A percentile compares a stretch with the other conserved stretches of the same genome.
These are phyloP conservation scores for Malaclemys terrapin DNA, from an alignment of 2,113 vertebrate species.

Conservation along the genomic window DNA sequence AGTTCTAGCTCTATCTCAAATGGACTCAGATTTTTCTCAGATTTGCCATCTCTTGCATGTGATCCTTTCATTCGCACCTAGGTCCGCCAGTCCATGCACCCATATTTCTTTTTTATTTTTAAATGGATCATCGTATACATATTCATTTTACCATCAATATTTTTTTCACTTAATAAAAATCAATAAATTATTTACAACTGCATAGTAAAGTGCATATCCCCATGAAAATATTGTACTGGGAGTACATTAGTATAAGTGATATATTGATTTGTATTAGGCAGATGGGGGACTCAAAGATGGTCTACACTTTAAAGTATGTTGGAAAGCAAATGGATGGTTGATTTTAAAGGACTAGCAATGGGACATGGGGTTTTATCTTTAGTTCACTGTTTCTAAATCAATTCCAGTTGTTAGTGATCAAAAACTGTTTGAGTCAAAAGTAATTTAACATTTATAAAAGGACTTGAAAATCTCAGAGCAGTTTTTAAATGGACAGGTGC, in stretches of 20 bases:
- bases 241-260: background rate
- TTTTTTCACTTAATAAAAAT: background rate
- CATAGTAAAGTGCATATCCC: background rate
- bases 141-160: background rate
- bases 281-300: background rate
- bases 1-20: background rate
- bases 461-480: background rate
- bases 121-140: background rate
- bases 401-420: background rate
- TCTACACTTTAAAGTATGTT: constrained; percentile 1
- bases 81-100: background rate
- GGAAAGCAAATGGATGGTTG: background rate
- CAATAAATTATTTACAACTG: background rate
- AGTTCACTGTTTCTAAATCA: background rate
- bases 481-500: background rate
- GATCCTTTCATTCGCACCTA: background rate
- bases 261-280: background rate
- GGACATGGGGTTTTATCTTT: background rate
- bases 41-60: background rate
- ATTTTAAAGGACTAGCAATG: constrained; percentile 17
- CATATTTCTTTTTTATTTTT: background rate
- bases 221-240: background rate
- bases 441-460: constrained; percentile 21
- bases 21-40: background rate
- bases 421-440: background rate